Percentiles rank a stretch among this genome's conserved stretches.
Evolutionary conservation across 2,113 vertebrate genomes (phyloP).

Genomic region (Xiphorhynchus elegans): DNA sequence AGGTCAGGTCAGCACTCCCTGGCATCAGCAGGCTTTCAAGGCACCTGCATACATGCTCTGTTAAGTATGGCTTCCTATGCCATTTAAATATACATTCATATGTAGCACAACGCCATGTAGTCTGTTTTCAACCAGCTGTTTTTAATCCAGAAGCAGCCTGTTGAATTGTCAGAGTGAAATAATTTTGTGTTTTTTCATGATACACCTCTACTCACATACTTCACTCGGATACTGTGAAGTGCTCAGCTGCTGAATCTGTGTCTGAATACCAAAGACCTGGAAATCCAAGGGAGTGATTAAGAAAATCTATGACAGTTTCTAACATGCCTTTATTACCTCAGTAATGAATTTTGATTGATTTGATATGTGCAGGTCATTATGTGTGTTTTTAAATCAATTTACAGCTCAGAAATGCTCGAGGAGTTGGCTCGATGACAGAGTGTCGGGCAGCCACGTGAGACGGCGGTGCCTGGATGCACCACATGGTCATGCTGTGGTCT

Average conservation of each 20-base stretch:
- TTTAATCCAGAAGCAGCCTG: background rate
- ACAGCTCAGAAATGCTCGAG: background rate
- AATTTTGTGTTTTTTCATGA: background rate
- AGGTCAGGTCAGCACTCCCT: background rate
- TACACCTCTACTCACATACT: background rate
- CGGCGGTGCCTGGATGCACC: background rate
- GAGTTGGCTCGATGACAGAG: background rate
- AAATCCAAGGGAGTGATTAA: constrained; percentile 12
- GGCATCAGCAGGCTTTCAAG: background rate
- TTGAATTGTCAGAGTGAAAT: background rate
- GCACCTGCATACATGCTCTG: background rate
- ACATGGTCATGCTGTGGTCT: background rate
- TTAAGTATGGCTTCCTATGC: background rate
- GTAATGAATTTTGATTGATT: constrained; percentile 39
- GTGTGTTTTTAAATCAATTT: constrained; percentile 22
- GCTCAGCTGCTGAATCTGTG: background rate
- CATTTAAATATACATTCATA: background rate
- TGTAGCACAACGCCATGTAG: background rate
- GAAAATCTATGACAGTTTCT: constrained; percentile 26
- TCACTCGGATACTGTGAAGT: background rate
- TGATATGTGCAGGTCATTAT: background rate
- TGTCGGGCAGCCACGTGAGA: rapidly evolving
- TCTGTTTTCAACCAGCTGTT: background rate
- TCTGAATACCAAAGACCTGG: background rate
- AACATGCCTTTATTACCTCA: background rate